Base-by-base conservation (phyloP, 2,797 vertebrate genomes). In the Cottoperca gobio region DNA sequence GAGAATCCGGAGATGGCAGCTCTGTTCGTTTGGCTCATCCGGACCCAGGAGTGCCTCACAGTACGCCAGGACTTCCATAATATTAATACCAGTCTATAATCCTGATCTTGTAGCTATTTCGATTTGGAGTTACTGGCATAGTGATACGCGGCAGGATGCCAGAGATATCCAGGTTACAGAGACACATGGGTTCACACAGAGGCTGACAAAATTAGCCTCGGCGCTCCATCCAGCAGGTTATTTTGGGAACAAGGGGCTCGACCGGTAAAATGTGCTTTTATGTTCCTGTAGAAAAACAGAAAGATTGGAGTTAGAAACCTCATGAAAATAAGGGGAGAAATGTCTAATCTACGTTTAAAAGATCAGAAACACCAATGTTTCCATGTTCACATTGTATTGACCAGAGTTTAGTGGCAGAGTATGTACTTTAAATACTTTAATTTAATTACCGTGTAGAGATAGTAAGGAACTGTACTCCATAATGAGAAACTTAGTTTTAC, bases 81-180 rank as follows among this genome's bases (percentile, higher is more conserved):
- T 86, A 79, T 72, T 84, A 87, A 91, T 87, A 57, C 88, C 83
- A 76, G 65, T 55, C 58, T 54, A 73, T 77, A 78, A 72, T 70
- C 59, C 66, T 60, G 84, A 75, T 78, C 86, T 79, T 89, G 89
- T 91, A 91, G 86, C 35, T 89, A 92, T 85, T 79, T 79, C 71
- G 78, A 72, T 57, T 70, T 43, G 13, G 76, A 80, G 79, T 89
- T 78, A 31, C 63, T 89, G 70, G 64, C 85, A 94, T 93, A 91
- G 91, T 91, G 92, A 88, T 86, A 70, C 10, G 14, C 46, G 69
- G 64, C 53, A 57, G 48, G 45, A 60, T 80, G 81, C 85, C 91
- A 89, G 65, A 84, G 67, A 77, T 82, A 84, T 89, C 70, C 78
- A 88, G 86, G 85, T 90, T 89, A 73, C 71, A 86, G 54, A 86